These are phyloP conservation scores for Volucella bombylans DNA, from an alignment of 2,888 invertebrate genomes.

Conservation along the genomic window DNA sequence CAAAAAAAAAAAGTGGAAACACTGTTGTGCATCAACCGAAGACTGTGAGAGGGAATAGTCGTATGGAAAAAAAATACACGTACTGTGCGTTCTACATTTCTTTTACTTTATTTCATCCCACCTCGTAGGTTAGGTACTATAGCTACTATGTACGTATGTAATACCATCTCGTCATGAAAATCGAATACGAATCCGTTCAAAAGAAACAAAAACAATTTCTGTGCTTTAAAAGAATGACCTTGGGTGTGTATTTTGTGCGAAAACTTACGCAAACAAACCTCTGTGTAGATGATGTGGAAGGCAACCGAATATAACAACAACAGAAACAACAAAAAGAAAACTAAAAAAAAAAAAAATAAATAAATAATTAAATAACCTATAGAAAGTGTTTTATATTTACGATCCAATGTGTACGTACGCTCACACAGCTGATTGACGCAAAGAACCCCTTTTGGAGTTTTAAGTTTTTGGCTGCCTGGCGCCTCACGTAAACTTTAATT, in stretches of 20 bases:
- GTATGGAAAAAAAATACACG: slow-evolving; percentile 44
- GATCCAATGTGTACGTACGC: slow-evolving; percentile 40
- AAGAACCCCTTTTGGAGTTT: slow-evolving; percentile 40
- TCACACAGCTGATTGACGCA: slow-evolving; percentile 69
- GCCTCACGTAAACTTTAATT: slow-evolving; percentile 49
- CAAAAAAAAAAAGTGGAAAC: slow-evolving; percentile 37
- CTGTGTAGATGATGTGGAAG: slow-evolving; percentile 43
- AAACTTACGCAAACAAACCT: slow-evolving; percentile 67
- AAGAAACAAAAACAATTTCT: slow-evolving; percentile 42
- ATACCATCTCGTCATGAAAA: not conserved
- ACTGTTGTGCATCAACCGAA: slow-evolving; percentile 20
- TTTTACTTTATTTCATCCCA: slow-evolving; percentile 8
- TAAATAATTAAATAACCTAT: not conserved
- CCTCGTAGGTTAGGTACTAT: not conserved
- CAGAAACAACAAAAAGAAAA: slow-evolving; percentile 10
- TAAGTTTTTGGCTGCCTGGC: slow-evolving; percentile 55
- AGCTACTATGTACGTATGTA: too few relatives aligned
- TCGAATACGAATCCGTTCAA: not conserved
- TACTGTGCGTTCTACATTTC: slow-evolving; percentile 32
- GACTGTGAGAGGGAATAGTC: not conserved
- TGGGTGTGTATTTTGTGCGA: slow-evolving; percentile 65
- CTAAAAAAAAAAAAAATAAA: not conserved
- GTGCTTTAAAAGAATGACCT: slow-evolving; percentile 67
- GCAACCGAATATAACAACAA: too few relatives aligned
- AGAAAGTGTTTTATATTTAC: slow-evolving; percentile 11